Evolutionary conservation across 2,888 invertebrate genomes (phyloP).

Genomic region (Polietes domitor): DNA sequence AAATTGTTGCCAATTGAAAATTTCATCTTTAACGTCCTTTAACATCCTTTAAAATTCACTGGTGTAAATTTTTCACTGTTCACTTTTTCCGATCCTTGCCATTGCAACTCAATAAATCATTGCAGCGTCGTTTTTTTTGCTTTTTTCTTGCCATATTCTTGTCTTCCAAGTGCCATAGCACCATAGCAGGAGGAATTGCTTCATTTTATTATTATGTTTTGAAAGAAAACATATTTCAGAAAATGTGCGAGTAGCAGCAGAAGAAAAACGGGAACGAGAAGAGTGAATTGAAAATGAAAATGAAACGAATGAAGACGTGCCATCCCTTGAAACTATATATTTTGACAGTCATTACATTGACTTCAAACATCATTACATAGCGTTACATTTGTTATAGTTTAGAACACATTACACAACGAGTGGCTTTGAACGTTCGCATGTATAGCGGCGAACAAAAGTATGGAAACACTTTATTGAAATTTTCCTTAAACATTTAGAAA

Average conservation of each 20-base stretch:
- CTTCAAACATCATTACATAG: constrained; percentile 52
- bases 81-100: not conserved
- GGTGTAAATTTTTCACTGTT: constrained; percentile 1
- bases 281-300: constrained; percentile 26
- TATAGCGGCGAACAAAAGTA: not conserved
- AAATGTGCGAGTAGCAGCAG: not conserved
- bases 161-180: no score
- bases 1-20: not conserved
- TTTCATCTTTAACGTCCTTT: no score
- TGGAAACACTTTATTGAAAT: no score
- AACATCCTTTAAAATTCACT: constrained; percentile 12
- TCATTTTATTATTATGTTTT: constrained; percentile 34
- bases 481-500: no score
- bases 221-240: constrained; percentile 55
- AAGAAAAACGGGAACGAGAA: not conserved
- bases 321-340: constrained; percentile 49
- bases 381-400: constrained; percentile 30
- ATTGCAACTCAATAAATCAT: constrained; percentile 48
- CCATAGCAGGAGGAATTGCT: not conserved
- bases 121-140: not conserved
- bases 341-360: constrained; percentile 58
- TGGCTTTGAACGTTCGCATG: not conserved
- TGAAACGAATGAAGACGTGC: not conserved
- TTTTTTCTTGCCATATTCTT: not conserved
- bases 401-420: not conserved